A percentile compares a stretch with the other conserved stretches of the same genome.
phyloP scores from a whole-genome alignment of 2,113 vertebrate species.

The Brachyhypopomus occidentalis region DNA sequence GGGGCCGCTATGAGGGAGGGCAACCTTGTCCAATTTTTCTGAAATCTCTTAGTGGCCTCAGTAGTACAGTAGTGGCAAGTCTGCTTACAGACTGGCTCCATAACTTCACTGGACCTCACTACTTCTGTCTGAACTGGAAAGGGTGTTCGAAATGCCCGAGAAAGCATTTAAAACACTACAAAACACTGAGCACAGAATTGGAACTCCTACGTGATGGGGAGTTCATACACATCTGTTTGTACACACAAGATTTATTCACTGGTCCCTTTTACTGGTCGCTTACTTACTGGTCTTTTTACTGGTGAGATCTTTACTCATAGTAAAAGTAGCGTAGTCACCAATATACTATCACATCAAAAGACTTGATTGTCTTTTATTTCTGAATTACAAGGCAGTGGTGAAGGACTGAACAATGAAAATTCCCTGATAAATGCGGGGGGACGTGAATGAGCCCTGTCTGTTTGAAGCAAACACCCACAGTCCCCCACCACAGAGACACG shows the following conservation, averaged over 20 bases:
- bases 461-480: conserved; percentile 31
- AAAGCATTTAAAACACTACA: neutral
- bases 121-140: neutral
- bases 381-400: neutral
- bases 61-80: conserved; percentile 10
- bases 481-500: neutral
- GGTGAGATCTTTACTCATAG: neutral
- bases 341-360: too few species aligned
- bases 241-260: too few species aligned
- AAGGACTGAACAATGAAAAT: neutral
- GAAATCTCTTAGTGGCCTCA: conserved; percentile 31
- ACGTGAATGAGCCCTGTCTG: neutral
- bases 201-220: neutral
- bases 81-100: conserved; percentile 14
- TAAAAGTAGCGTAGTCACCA: neutral
- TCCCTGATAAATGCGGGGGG: neutral
- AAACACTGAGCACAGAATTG: neutral
- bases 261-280: neutral
- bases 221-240: too few species aligned
- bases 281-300: neutral
- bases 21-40: conserved; percentile 38
- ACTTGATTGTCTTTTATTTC: neutral
- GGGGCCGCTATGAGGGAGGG: conserved; percentile 27
- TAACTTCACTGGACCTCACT: conserved; percentile 18
- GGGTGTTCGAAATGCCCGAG: neutral